These are phyloP conservation scores for Peucedramus taeniatus DNA, from an alignment of 2,113 vertebrate genomes.

Conservation along the genomic window DNA sequence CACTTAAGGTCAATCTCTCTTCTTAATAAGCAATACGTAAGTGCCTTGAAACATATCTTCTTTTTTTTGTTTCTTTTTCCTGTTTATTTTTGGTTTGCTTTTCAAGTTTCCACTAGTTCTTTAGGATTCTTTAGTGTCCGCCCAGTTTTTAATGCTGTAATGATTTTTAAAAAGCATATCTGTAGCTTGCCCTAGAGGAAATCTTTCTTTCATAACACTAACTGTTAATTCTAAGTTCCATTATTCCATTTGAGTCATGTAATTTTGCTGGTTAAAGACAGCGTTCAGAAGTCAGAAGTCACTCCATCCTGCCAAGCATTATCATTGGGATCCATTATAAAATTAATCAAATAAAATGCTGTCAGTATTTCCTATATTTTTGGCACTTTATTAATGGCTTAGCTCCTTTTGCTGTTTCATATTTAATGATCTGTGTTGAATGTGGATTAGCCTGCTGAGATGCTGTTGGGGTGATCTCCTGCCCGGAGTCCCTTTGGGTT, in stretches of 20 bases:
- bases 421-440: constrained; percentile 35
- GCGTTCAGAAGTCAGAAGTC: constrained; percentile 55
- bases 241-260: constrained; percentile 66
- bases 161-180: constrained; percentile 64
- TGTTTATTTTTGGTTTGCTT: neutral
- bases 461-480: neutral
- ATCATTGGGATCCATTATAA: constrained; percentile 35
- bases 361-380: constrained; percentile 60
- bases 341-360: constrained; percentile 61
- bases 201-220: constrained; percentile 67
- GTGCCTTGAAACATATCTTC: constrained; percentile 75
- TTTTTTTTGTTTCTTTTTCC: neutral
- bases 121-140: neutral
- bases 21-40: constrained; percentile 80
- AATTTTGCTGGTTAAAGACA: constrained; percentile 67
- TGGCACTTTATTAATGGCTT: constrained; percentile 63
- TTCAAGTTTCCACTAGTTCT: constrained; percentile 33
- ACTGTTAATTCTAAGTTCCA: constrained; percentile 70
- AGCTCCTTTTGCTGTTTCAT: constrained; percentile 43
- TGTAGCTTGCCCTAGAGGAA: constrained; percentile 65
- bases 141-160: constrained; percentile 45
- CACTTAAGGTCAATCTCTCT: constrained; percentile 70
- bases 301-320: constrained; percentile 51
- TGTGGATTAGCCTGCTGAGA: constrained; percentile 58
- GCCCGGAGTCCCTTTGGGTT: neutral